phyloP scores from a whole-genome alignment of 2,113 vertebrate species.

The Glaucomys volans region DNA sequence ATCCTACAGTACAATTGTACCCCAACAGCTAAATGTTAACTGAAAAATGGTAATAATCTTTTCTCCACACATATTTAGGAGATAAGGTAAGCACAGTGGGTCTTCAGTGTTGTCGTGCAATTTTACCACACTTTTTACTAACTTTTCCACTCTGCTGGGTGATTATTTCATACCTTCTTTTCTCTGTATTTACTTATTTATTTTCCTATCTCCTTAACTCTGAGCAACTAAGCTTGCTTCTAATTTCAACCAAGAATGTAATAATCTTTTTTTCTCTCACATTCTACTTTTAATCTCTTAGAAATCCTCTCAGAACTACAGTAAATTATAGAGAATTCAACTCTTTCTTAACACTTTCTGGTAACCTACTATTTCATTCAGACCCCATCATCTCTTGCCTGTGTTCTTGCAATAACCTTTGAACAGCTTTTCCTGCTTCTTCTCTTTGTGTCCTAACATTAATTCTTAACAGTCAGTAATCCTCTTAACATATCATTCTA shows the following conservation, averaged over 20 bases:
- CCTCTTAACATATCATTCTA: background rate
- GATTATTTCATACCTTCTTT: background rate
- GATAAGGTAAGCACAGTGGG: background rate
- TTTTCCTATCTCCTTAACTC: background rate
- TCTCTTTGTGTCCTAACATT: background rate
- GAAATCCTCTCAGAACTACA: background rate
- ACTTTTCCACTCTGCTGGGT: background rate
- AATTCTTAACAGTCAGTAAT: background rate
- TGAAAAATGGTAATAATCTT: background rate
- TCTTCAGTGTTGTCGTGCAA: background rate
- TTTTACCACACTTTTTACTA: background rate
- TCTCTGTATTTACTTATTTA: background rate
- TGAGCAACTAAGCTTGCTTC: background rate
- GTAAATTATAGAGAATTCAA: constrained; percentile 5
- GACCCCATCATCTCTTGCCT: too few relatives aligned
- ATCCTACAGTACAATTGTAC: background rate
- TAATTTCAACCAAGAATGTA: constrained; percentile 45
- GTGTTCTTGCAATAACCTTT: background rate
- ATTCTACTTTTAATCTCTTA: background rate
- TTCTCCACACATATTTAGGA: background rate
- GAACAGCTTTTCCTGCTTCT: background rate
- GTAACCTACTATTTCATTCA: background rate
- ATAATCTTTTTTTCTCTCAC: background rate
- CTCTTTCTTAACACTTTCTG: background rate
- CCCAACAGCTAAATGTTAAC: background rate